A percentile compares a stretch with the other conserved stretches of the same genome.
Conservation (phyloP, 2,797 vertebrate species). For the Siniperca undulata region DNA sequence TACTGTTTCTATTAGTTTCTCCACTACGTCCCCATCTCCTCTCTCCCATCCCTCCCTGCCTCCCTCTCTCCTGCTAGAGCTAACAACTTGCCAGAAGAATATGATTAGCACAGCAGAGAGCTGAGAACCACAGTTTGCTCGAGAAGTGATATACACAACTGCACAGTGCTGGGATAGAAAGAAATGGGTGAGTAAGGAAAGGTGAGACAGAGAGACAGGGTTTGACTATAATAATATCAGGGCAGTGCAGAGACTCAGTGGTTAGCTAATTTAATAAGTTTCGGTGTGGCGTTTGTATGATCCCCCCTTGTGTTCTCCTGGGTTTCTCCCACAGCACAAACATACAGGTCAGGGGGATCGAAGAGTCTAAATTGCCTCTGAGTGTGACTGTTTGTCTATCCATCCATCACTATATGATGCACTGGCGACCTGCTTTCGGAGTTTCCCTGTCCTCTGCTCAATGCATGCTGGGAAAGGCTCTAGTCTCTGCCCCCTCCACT, state of each 20-base stretch:
- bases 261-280: conserved; percentile 60
- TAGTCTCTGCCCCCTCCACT: neutral
- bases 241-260: conserved; percentile 58
- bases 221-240: conserved; percentile 67
- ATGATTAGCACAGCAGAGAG: conserved; percentile 78
- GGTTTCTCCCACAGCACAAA: conserved; percentile 50
- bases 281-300: conserved; percentile 45
- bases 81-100: conserved; percentile 76
- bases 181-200: conserved; percentile 48
- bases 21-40: conserved; percentile 32
- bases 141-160: conserved; percentile 60
- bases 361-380: conserved; percentile 53
- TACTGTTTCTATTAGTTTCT: conserved; percentile 47
- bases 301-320: conserved; percentile 35
- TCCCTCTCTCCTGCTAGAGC: conserved; percentile 52
- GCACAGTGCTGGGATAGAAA: conserved; percentile 46
- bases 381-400: conserved; percentile 58
- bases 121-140: conserved; percentile 66
- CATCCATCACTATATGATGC: conserved; percentile 38
- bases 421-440: conserved; percentile 29
- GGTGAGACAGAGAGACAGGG: conserved; percentile 55
- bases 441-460: conserved; percentile 37
- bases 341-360: conserved; percentile 45
- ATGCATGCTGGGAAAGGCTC: conserved; percentile 51
- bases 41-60: conserved; percentile 16